Base-by-base conservation (phyloP, 2,888 invertebrate species). In the Drosophila hamatofila region DNA sequence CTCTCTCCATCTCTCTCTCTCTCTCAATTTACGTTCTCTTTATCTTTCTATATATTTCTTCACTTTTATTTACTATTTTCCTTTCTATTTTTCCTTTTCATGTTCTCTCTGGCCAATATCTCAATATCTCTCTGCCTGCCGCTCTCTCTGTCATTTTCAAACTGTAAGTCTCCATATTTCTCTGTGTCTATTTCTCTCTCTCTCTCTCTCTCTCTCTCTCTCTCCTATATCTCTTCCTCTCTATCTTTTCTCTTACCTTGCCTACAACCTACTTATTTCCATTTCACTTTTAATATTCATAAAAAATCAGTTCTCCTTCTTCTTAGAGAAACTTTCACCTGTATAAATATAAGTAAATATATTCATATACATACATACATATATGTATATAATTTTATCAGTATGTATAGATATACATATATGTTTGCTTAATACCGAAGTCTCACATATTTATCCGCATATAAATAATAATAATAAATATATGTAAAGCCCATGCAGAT, bases 401-500 rank as follows among this genome's bases (percentile, higher is more conserved):
- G 2, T 41, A 18, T 18, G 4, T 11, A 41, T 18, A 3, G 3
- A 11, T 18, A 41, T 41, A 41, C 9, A 33, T 23, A 21, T 8
- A 14, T 54, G n/a, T 25, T 14, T 37, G 18, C 25, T 27, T 14
- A 27, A 14, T 54, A 12, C 1, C 1, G 48, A 6, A 35, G 16
- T 35, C 21, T 16, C 33, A 23, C 21, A 52, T 37, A 54, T 39
- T 37, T 54, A 54, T 39, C 12, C 35, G 18, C n/a, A 54, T 27
- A 27, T 39, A 27, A 18, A 39, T 39, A 51, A 51, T 33, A 21
- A 23, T 30, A n/a, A 54, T 37, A 55, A 55, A 39, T 39, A 27
- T 39, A 39, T 55, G 54, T 39, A 30, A 56, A 30, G 30, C n/a
- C 55, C 7, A 41, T 55, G 27, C 41, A 55, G 21, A 25, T 18